Evolutionary conservation across 2,113 vertebrate genomes (phyloP).

Genomic region (Zosterops pallidus): DNA sequence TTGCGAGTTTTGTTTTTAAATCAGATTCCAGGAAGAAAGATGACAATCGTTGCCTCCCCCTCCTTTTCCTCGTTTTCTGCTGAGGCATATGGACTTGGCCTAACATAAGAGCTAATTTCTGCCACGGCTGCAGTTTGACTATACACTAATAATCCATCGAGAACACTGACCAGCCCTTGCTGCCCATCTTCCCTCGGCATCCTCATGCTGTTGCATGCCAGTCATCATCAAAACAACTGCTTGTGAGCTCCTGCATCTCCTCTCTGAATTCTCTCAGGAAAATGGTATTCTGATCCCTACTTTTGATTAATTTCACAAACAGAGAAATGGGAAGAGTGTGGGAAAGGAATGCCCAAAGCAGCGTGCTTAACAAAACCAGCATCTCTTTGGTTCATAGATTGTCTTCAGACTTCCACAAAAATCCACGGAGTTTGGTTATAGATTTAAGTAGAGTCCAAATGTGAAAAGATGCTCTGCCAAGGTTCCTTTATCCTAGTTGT

Average conservation of each 20-base stretch:
- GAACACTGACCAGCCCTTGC: neutral
- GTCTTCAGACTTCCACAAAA: neutral
- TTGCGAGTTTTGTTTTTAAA: conserved; percentile 29
- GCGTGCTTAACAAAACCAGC: neutral
- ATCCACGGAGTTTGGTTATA: neutral
- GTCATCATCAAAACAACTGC: neutral
- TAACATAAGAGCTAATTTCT: neutral
- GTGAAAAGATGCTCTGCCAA: neutral
- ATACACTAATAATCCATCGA: neutral
- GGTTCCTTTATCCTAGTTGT: neutral
- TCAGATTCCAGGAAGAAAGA: conserved; percentile 64
- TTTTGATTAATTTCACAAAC: neutral
- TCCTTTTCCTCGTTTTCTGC: neutral
- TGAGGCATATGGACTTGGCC: neutral
- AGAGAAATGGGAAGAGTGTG: neutral
- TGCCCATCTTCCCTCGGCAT: neutral
- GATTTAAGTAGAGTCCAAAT: neutral
- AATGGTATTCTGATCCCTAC: neutral
- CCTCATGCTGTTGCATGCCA: neutral
- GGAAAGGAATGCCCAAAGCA: neutral
- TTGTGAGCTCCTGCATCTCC: neutral
- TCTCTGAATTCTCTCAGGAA: neutral
- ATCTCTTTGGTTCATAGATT: neutral
- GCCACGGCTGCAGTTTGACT: neutral
- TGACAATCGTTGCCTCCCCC: conserved; percentile 8